These are phyloP conservation scores for Streptopelia turtur DNA, from an alignment of 2,797 vertebrate species.

Conservation along the genomic window DNA sequence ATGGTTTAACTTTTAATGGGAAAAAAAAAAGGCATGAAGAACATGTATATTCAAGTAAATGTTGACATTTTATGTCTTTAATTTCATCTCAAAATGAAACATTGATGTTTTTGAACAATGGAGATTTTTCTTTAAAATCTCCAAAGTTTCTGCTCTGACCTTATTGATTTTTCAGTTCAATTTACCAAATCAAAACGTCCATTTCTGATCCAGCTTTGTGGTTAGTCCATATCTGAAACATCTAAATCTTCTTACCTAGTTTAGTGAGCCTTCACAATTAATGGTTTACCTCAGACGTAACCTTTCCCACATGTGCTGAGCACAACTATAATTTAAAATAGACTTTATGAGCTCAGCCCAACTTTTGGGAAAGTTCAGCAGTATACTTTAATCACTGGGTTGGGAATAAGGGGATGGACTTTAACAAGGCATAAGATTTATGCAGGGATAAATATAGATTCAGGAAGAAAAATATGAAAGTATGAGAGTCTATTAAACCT, in stretches of 20 bases:
- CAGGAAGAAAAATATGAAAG: not conserved
- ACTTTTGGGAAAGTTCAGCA: not conserved
- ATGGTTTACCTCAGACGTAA: not conserved
- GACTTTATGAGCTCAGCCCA: not conserved
- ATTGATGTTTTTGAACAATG: fast-evolving
- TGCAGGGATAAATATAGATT: constrained; percentile 30
- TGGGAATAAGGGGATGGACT: not conserved
- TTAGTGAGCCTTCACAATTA: not conserved
- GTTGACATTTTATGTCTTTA: not conserved
- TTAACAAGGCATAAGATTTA: constrained; percentile 28
- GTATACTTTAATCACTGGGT: not conserved
- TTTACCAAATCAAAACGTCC: not conserved
- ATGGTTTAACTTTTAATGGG: not conserved
- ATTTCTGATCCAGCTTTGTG: not conserved
- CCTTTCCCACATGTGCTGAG: not conserved
- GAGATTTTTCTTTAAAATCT: not conserved
- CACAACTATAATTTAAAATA: not conserved
- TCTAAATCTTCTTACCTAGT: not conserved
- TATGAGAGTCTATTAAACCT: constrained; percentile 29
- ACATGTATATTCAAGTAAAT: not conserved
- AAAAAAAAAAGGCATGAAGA: not conserved
- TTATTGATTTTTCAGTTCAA: not conserved
- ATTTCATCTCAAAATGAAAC: not conserved
- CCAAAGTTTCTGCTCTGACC: not conserved
- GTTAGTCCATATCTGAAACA: not conserved